Evolutionary conservation across 1,140 invertebrate genomes (phyloP).

Genomic region (Vollenhovia emeryi): DNA sequence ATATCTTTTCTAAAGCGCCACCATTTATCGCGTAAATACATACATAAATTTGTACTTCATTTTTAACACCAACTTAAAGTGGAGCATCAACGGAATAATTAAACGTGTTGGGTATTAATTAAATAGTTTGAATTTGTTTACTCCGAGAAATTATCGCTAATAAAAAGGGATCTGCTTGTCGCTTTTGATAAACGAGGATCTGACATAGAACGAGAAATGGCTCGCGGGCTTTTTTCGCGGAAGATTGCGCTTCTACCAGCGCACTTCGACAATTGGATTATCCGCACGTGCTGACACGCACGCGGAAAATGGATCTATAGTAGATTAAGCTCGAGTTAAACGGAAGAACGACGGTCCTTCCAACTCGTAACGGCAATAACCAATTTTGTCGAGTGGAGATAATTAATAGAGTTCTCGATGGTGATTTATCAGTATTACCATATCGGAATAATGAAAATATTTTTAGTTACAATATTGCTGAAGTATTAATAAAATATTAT

Average conservation of each 20-base stretch:
- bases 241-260: background rate
- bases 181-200: background rate
- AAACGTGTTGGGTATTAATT: background rate
- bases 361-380: background rate
- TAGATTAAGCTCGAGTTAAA: slow-evolving; percentile 30
- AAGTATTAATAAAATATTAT: background rate
- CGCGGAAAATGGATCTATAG: slow-evolving; percentile 32
- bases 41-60: background rate
- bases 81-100: background rate
- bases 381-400: slow-evolving; percentile 1
- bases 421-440: background rate
- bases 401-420: background rate
- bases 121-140: background rate
- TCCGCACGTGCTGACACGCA: slow-evolving; percentile 31
- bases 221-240: background rate
- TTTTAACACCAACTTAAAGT: background rate
- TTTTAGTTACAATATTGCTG: background rate
- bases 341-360: slow-evolving; percentile 10
- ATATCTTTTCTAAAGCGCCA: background rate
- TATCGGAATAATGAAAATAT: background rate
- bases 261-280: slow-evolving; percentile 55
- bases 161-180: background rate
- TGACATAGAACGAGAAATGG: background rate
- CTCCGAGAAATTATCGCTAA: background rate
- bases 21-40: background rate